Evolutionary conservation across 2,797 vertebrate genomes (phyloP), one percentile per base, ranked within the genome.

Genomic region (Enteromius viviparus): DNA sequence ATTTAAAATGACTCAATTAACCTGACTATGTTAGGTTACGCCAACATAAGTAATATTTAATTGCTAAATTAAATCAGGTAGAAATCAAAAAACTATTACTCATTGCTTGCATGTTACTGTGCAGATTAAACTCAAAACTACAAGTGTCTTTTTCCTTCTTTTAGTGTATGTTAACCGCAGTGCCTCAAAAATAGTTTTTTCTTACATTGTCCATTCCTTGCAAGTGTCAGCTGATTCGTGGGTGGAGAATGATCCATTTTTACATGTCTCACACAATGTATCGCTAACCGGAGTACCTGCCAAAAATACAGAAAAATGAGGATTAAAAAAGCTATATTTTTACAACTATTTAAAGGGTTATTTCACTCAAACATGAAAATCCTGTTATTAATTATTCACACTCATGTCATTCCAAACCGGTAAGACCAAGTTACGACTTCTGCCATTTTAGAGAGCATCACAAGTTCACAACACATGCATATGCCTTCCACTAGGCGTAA

Each of bases 211-310:
- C 90, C 87, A 91, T 10, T 65, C 3, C 42, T 4, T 2, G 66
- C 94, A 95, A n/a, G 0, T 14, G 0, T 2, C 2, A 0, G 64
- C 74, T 1, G 91, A 91, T 6, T 0, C 29, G 1, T 17, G 5
- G 6, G 0, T 10, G 23, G 92, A 93, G 82, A 92, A 95, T 0
- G 83, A 89, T 4, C 85, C 92, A 0, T 3, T 0, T 0, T 81
- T 64, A 80, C 95, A 95, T 45, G 29, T 2, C 26, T 72, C 2
- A 78, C 95, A 95, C 51, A 58, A 55, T 0, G 91, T 93, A 85
- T 95, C 91, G 0, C 15, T 15, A 0, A 0, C 21, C 0, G 76
- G 34, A 37, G 51, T 84, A 0, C 90, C 94, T 95, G 87, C 71
- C 84, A 87, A 23, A 9, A 23, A 70, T 19, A 62, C 3, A 42